phyloP scores from a whole-genome alignment of 2,113 vertebrate species.

The Dendrocopos noguchii region DNA sequence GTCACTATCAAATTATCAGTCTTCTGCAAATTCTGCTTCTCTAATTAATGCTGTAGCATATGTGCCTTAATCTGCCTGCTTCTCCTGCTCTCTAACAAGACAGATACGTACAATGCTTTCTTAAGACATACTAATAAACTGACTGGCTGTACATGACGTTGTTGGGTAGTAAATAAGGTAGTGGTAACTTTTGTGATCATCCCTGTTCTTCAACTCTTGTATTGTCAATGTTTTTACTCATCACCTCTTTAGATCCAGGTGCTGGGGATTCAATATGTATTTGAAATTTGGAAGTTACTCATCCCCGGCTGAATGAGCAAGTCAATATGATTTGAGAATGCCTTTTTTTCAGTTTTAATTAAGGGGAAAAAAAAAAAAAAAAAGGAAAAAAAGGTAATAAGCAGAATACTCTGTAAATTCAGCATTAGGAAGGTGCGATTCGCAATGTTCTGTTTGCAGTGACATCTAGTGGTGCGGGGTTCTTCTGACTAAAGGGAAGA shows the following conservation, averaged over 20 bases:
- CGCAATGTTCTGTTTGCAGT: slow-evolving; percentile 73
- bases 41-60: slow-evolving; percentile 75
- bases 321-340: not conserved
- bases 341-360: not conserved
- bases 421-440: not conserved
- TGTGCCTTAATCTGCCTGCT: slow-evolving; percentile 71
- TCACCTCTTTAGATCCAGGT: slow-evolving; percentile 9
- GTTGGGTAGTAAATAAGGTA: slow-evolving; percentile 59
- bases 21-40: slow-evolving; percentile 65
- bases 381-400: not conserved
- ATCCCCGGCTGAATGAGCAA: slow-evolving; percentile 13
- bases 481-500: not conserved
- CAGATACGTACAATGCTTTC: slow-evolving; percentile 57
- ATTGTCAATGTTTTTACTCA: not conserved
- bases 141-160: slow-evolving; percentile 10
- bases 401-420: not conserved
- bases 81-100: slow-evolving; percentile 69
- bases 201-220: not conserved
- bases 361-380: not conserved
- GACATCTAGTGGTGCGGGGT: slow-evolving; percentile 76
- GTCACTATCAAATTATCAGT: slow-evolving; percentile 69
- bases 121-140: slow-evolving; percentile 65
- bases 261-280: not conserved
- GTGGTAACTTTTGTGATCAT: slow-evolving; percentile 53
- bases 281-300: slow-evolving; percentile 28